Conservation (phyloP, 1,140 invertebrate genomes). For the Lasaia peninsularis region DNA sequence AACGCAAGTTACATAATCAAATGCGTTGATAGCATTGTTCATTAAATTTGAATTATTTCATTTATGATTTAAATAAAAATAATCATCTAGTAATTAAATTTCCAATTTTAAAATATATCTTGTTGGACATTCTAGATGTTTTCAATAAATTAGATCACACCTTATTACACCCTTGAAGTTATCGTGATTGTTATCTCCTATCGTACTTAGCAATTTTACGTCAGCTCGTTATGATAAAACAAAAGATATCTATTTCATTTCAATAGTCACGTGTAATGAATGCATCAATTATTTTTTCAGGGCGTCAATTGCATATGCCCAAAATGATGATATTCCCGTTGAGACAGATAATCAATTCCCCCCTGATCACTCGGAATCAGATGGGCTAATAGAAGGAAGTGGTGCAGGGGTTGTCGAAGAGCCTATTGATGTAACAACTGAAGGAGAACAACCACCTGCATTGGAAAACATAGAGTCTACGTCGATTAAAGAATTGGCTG, state of each 20-base stretch:
- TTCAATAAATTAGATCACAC: slow-evolving; percentile 24
- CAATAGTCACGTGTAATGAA: slow-evolving; percentile 52
- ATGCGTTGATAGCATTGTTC: not conserved
- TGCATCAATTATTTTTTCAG: slow-evolving; percentile 49
- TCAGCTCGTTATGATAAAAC: slow-evolving; percentile 62
- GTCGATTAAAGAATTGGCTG: slow-evolving; percentile 14
- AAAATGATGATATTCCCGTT: slow-evolving; percentile 54
- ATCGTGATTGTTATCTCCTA: slow-evolving; percentile 60
- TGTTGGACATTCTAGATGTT: slow-evolving; percentile 14
- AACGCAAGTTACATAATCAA: not conserved
- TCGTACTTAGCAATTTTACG: slow-evolving; percentile 60
- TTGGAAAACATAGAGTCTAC: slow-evolving; percentile 41
- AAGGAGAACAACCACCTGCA: slow-evolving; percentile 27
- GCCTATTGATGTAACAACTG: slow-evolving; percentile 23
- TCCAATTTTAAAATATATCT: not conserved
- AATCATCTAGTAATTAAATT: not conserved
- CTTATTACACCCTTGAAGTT: slow-evolving; percentile 52
- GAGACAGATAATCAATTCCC: slow-evolving; percentile 59
- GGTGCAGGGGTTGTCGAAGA: slow-evolving; percentile 39
- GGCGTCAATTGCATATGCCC: slow-evolving; percentile 28
- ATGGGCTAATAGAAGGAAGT: slow-evolving; percentile 48
- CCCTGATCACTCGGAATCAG: slow-evolving; percentile 44
- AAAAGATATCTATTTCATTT: slow-evolving; percentile 41
- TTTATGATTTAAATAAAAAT: slow-evolving; percentile 10
- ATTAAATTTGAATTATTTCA: not conserved